These are phyloP conservation scores for Stratiolaelaps scimitus DNA, from an alignment of 1,140 invertebrate genomes.

Conservation along the genomic window DNA sequence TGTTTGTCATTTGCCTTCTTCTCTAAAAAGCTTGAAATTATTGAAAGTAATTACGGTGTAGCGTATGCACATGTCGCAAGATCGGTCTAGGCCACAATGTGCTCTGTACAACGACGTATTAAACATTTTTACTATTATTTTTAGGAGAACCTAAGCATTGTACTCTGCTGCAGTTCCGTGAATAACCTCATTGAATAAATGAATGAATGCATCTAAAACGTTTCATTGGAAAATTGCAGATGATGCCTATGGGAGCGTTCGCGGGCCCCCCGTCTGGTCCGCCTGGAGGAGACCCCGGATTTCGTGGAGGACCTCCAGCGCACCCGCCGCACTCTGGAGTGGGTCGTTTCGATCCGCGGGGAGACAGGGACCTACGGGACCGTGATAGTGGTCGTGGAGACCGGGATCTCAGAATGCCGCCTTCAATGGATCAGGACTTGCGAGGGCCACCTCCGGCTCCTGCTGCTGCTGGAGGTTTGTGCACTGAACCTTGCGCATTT, in stretches of 20 bases:
- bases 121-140: too few species aligned
- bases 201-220: too few species aligned
- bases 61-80: too few species aligned
- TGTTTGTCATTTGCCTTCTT: too few species aligned
- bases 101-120: too few species aligned
- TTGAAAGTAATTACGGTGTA: too few species aligned
- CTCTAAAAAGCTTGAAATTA: too few species aligned
- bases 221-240: background rate
- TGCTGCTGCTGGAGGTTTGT: background rate
- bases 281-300: conserved; percentile 43
- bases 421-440: conserved; percentile 30
- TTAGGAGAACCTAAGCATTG: too few species aligned
- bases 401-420: conserved; percentile 36
- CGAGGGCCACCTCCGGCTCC: conserved; percentile 13
- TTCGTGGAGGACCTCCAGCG: conserved; percentile 39
- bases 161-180: too few species aligned
- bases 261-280: conserved; percentile 31
- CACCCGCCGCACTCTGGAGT: conserved; percentile 47
- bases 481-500: background rate
- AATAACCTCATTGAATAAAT: too few species aligned
- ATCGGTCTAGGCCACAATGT: too few species aligned
- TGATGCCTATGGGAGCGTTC: conserved; percentile 13
- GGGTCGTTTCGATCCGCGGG: conserved; percentile 34
- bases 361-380: conserved; percentile 36
- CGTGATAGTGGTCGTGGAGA: conserved; percentile 33